These are phyloP conservation scores for Crenichthys baileyi DNA, from an alignment of 2,797 vertebrate species.

Conservation along the genomic window DNA sequence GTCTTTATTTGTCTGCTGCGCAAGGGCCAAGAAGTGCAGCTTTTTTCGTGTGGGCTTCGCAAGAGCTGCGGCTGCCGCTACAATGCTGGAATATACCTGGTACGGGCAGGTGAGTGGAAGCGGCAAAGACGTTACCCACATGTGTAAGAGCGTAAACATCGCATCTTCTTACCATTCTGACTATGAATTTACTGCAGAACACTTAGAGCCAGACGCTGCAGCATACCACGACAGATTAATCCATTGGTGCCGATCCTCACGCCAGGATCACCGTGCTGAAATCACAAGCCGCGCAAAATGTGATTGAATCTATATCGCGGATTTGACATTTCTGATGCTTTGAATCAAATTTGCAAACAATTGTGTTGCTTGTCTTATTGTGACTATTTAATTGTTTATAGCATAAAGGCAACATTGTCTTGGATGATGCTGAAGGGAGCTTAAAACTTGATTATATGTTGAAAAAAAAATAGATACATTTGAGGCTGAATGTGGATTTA, in stretches of 20 bases:
- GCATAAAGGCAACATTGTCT: slow-evolving; percentile 29
- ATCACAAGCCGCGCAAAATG: not conserved
- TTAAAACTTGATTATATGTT: slow-evolving; percentile 16
- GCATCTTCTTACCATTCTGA: not conserved
- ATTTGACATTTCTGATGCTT: slow-evolving; percentile 6
- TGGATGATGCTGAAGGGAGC: not conserved
- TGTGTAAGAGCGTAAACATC: not conserved
- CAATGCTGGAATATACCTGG: slow-evolving; percentile 98
- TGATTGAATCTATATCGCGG: not conserved
- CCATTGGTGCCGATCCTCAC: not conserved
- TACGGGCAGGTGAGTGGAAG: slow-evolving; percentile 93
- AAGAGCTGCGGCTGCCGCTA: slow-evolving; percentile 59
- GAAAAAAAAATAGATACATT: not conserved
- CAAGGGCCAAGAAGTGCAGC: not conserved
- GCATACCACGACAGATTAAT: not conserved
- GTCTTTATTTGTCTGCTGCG: not conserved
- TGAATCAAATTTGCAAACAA: slow-evolving; percentile 33
- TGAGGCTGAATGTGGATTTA: slow-evolving; percentile 11
- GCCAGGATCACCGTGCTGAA: not conserved
- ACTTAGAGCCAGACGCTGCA: not conserved
- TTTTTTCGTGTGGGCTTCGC: not conserved
- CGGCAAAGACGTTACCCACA: slow-evolving; percentile 27
- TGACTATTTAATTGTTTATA: slow-evolving; percentile 13
- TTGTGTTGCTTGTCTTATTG: slow-evolving; percentile 13
- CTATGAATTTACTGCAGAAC: not conserved